These are phyloP conservation scores for Eulemur mongoz DNA, from an alignment of 2,797 vertebrate genomes.

Conservation along the genomic window DNA sequence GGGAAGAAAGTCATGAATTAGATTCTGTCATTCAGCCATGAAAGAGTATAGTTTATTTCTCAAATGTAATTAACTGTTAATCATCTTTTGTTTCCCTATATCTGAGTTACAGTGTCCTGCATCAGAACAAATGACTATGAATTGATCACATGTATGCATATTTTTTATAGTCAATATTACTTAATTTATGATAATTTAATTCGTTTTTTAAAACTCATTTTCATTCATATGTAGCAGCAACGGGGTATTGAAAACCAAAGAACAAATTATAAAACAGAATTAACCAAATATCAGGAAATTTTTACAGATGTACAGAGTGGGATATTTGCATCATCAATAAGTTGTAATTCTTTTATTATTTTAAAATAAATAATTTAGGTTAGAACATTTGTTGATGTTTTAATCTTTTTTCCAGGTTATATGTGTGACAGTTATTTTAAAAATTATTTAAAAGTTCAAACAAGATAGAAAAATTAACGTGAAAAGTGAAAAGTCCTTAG, in stretches of 20 bases:
- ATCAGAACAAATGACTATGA: neutral
- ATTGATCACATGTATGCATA: rapidly evolving
- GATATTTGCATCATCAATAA: neutral
- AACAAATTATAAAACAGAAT: neutral
- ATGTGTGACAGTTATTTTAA: neutral
- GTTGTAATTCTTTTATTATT: neutral
- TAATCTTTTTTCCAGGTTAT: neutral
- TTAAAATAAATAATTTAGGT: neutral
- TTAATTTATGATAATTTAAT: neutral
- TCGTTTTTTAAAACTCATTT: neutral
- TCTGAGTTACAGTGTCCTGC: neutral
- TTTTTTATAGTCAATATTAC: neutral
- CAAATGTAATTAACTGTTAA: neutral
- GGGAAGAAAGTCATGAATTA: rapidly evolving
- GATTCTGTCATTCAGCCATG: rapidly evolving
- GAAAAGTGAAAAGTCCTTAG: neutral
- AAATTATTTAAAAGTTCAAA: neutral
- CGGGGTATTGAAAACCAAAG: neutral
- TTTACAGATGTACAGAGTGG: neutral
- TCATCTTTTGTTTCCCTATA: neutral
- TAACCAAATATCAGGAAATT: neutral
- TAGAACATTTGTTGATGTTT: neutral
- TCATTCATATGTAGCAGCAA: neutral
- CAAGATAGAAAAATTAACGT: neutral
- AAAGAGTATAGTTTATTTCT: neutral